phyloP scores from a whole-genome alignment of 2,113 vertebrate genomes.

The Salvator merianae region DNA sequence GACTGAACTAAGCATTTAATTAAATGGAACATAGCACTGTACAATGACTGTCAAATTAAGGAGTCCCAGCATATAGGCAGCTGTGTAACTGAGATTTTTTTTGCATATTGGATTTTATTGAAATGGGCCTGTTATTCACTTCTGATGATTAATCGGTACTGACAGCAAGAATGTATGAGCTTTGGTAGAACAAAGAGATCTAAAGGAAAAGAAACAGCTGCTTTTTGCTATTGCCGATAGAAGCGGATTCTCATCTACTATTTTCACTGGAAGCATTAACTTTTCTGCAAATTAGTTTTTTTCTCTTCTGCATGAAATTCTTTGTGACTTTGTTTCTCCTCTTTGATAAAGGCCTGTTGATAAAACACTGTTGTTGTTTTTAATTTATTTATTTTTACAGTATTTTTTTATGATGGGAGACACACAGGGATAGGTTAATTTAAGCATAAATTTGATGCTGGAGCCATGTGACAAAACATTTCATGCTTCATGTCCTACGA shows the following conservation, averaged over 20 bases:
- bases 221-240: neutral
- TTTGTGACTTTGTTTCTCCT: slow-evolving; percentile 8
- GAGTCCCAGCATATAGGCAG: slow-evolving; percentile 7
- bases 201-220: slow-evolving; percentile 18
- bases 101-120: slow-evolving; percentile 41
- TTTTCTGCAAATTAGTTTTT: slow-evolving; percentile 18
- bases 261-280: neutral
- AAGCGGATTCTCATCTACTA: slow-evolving; percentile 7
- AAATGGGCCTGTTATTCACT: slow-evolving; percentile 35
- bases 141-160: slow-evolving; percentile 23
- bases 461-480: neutral
- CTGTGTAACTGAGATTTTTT: neutral
- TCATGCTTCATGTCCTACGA: neutral
- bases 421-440: neutral
- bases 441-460: neutral
- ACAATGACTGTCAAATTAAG: slow-evolving; percentile 17
- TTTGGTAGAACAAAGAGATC: neutral
- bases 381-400: neutral
- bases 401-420: neutral
- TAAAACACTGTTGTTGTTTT: too few relatives aligned
- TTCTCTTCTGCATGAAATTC: neutral
- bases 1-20: slow-evolving; percentile 42
- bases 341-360: neutral
- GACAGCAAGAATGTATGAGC: slow-evolving; percentile 25
- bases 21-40: slow-evolving; percentile 38